Evolutionary conservation across 2,888 invertebrate genomes (phyloP), one percentile per base, ranked within the genome.

Genomic region (Omphaloscelis lunosa): DNA sequence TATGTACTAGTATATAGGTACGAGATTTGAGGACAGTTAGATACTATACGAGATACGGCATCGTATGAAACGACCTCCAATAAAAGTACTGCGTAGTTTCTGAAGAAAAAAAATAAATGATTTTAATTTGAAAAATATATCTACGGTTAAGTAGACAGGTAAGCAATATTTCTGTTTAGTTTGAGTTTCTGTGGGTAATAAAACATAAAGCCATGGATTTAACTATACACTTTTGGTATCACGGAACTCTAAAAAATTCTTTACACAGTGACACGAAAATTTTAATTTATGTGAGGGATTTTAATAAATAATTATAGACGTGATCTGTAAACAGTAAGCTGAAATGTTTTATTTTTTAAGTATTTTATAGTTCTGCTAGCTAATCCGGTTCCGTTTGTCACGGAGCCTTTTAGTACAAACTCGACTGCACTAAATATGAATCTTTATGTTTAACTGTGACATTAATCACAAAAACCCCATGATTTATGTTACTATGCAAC

Each of bases 381-480:
- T 91, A 92, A 92, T 91, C 92, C 91, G 91, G 92, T 91, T 91
- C 90, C 81, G 87, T 90, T 93, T 92, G 94, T 93, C 93, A 94
- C 92, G 92, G 91, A 89, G 88, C 90, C 90, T 91, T 93, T 92
- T 89, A 90, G 88, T 83, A 84, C 79, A 75, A 88, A 75, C 82
- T 83, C 86, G 87, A 90, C 92, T 94, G 93, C 92, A 96, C 96
- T 95, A 95, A 96, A 96, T 96, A 96, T 95, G 93, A 95, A 94
- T 94, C 93, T 96, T 95, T 94, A 95, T 93, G 93, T 94, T 94
- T 93, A 88, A 93, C 94, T 91, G 92, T 95, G 95, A 96, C 96
- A 94, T 96, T 96, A 95, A 96, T 95, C 94, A 96, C 95, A 94
- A 96, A 95, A 96, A 93, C 91, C 91, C 80, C 74, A 89, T 95